Percentiles rank a stretch among this genome's conserved stretches.
These are phyloP conservation scores for Centropus unirufus DNA, from an alignment of 2,113 vertebrate species.

Conservation along the genomic window DNA sequence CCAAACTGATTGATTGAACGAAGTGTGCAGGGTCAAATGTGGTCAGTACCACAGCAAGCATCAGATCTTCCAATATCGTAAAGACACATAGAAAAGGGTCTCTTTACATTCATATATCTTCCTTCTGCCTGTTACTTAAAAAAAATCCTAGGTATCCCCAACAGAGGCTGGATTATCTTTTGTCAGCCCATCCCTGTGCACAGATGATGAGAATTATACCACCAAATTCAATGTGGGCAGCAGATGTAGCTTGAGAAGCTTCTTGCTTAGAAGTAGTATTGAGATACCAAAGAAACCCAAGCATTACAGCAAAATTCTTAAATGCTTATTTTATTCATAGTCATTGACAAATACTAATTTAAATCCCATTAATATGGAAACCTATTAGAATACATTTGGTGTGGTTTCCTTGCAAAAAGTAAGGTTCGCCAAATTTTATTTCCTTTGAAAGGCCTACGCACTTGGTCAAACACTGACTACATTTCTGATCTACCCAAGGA, in stretches of 20 bases:
- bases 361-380: neutral
- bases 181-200: neutral
- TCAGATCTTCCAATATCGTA: neutral
- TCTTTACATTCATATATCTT: neutral
- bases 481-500: neutral
- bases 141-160: neutral
- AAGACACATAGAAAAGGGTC: neutral
- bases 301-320: neutral
- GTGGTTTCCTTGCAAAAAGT: neutral
- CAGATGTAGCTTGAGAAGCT: neutral
- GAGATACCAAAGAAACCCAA: neutral
- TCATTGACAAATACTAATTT: neutral
- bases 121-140: neutral
- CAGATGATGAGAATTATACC: neutral
- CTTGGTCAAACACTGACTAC: neutral
- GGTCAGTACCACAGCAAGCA: neutral
- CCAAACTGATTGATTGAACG: neutral
- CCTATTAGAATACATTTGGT: neutral
- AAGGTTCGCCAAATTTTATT: neutral
- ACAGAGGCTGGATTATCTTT: neutral
- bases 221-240: neutral
- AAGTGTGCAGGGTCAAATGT: neutral
- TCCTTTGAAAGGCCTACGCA: neutral
- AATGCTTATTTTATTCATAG: neutral
- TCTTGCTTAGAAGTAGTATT: neutral